Percentiles rank a stretch among this genome's conserved stretches.
phyloP scores from a whole-genome alignment of 1,140 invertebrate genomes.

The Dreissena polymorpha region DNA sequence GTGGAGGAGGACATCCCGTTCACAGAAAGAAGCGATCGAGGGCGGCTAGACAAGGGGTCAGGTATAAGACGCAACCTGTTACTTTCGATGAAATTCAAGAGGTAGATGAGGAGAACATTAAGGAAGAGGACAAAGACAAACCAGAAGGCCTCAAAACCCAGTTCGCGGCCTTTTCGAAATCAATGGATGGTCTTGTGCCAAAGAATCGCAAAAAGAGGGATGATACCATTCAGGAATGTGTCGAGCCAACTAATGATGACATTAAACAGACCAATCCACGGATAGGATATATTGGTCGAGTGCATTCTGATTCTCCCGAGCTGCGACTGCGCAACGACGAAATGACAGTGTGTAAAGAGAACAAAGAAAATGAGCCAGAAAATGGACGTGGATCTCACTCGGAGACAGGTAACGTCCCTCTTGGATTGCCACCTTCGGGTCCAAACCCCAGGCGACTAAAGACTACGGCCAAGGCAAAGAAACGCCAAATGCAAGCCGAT shows the following conservation, averaged over 20 bases:
- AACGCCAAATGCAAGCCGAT: conserved; percentile 66
- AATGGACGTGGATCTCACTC: conserved; percentile 27
- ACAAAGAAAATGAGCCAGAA: conserved; percentile 57
- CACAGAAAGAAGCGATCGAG: conserved; percentile 60
- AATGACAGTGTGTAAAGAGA: conserved; percentile 39
- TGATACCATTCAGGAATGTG: conserved; percentile 41
- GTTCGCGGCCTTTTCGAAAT: conserved; percentile 79
- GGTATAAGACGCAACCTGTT: conserved; percentile 87
- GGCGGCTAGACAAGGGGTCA: conserved; percentile 68
- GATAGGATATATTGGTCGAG: conserved; percentile 19
- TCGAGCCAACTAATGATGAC: conserved; percentile 35
- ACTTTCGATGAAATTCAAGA: conserved; percentile 90
- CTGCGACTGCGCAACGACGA: conserved; percentile 36
- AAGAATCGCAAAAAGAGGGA: conserved; percentile 49
- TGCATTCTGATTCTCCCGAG: conserved; percentile 41
- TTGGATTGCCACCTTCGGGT: conserved; percentile 60
- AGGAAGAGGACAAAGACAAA: conserved; percentile 58
- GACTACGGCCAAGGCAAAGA: conserved; percentile 75
- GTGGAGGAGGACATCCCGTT: conserved; percentile 50
- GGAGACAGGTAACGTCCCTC: conserved; percentile 19
- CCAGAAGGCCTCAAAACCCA: conserved; percentile 66
- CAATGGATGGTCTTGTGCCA: conserved; percentile 82
- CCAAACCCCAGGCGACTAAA: conserved; percentile 62
- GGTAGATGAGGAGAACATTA: conserved; percentile 74
- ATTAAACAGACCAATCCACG: conserved; percentile 16